Conservation (phyloP, 2,888 invertebrate genomes). For the Lycocerus yunnanus region DNA sequence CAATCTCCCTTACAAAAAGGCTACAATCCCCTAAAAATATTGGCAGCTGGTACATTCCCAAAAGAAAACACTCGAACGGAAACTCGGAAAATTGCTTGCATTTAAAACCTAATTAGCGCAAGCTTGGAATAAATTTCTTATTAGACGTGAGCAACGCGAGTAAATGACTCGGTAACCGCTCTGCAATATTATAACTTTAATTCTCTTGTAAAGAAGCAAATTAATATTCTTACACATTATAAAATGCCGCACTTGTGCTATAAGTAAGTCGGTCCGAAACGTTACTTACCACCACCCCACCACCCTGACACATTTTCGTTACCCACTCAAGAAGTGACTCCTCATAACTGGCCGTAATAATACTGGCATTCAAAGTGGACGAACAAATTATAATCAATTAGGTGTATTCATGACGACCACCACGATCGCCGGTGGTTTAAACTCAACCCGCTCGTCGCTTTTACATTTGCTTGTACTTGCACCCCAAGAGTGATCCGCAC, state of each 20-base stretch:
- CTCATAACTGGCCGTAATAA: constrained; percentile 20
- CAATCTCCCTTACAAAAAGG: constrained; percentile 54
- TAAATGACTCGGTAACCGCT: constrained; percentile 19
- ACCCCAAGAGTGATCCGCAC: constrained; percentile 56
- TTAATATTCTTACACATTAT: constrained; percentile 19
- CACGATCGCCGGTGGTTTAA: constrained; percentile 17
- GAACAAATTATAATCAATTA: constrained; percentile 29
- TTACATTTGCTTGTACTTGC: constrained; percentile 53
- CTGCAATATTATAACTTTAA: constrained; percentile 15
- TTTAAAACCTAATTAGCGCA: constrained; percentile 28
- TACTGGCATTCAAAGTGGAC: constrained; percentile 23
- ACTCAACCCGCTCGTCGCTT: constrained; percentile 38
- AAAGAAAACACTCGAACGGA: constrained; percentile 30
- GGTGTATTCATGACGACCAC: constrained; percentile 26
- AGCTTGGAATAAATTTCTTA: constrained; percentile 21
- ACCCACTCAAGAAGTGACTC: constrained; percentile 14
- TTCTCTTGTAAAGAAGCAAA: constrained; percentile 10
- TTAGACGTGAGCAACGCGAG: constrained; percentile 12
- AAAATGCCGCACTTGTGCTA: constrained; percentile 3
- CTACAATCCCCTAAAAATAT: constrained; percentile 54
- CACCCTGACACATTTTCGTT: not conserved
- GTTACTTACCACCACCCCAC: not conserved
- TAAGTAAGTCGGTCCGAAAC: not conserved
- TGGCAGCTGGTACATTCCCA: constrained; percentile 46
- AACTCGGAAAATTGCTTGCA: constrained; percentile 15